Percentiles rank a stretch among this genome's conserved stretches.
Conservation (phyloP, 2,888 invertebrate genomes). For the Catonia carolina region DNA sequence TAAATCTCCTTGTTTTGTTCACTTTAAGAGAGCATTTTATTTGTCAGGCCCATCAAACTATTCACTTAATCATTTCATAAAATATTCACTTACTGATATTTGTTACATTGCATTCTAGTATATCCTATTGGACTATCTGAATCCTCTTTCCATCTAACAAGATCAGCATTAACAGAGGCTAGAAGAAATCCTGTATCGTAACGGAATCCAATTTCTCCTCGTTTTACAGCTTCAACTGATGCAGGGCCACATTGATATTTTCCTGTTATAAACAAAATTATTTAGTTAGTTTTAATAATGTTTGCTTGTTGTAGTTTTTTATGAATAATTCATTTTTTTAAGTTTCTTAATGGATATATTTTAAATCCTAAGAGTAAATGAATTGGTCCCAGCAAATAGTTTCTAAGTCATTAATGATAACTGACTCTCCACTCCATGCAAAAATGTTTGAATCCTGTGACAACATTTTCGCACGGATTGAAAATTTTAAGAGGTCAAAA, state of each 20-base stretch:
- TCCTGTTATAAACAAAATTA: conserved; percentile 39
- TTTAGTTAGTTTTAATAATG: neutral
- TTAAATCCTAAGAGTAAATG: no score
- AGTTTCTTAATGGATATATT: no score
- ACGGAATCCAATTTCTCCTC: conserved; percentile 65
- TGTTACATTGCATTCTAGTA: conserved; percentile 61
- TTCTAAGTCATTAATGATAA: no score
- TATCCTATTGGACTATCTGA: conserved; percentile 56
- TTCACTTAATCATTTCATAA: no score
- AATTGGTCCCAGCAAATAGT: no score
- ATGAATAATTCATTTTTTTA: conserved; percentile 40
- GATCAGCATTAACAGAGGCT: conserved; percentile 76
- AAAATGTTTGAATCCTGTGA: no score
- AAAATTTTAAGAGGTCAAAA: no score
- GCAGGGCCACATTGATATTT: conserved; percentile 73
- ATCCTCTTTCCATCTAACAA: conserved; percentile 70
- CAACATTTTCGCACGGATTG: no score
- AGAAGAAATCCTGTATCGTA: conserved; percentile 73
- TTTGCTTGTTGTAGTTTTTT: neutral
- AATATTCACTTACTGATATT: conserved; percentile 58
- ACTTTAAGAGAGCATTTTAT: no score
- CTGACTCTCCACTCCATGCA: no score
- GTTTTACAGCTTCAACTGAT: conserved; percentile 66
- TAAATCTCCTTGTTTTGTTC: no score
- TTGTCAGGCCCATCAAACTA: no score